Base-by-base conservation (phyloP, 2,888 invertebrate genomes). In the Dasypolia templi region DNA sequence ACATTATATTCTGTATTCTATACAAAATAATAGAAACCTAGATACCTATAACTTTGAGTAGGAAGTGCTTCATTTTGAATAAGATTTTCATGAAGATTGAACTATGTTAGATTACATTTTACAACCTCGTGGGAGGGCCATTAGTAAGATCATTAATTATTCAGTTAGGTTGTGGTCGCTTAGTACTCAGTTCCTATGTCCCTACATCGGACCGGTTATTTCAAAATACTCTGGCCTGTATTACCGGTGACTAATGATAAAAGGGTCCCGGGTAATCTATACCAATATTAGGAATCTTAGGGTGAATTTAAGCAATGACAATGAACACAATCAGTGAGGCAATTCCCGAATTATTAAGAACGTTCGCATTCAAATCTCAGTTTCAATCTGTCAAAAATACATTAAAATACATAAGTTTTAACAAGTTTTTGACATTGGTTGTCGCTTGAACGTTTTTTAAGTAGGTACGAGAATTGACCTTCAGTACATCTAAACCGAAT, bases 81-180 rank as follows among this genome's bases (percentile, higher is more conserved):
- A 39, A 55, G 68, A 53, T 19, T 61, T 53, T 42, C 61, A 68
- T 76, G 46, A 68, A 61, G 61, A 76, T 76, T 53, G 42, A 68
- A 61, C 29, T 11, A n/a, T 11, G 46, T 55, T 39, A 56, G 49
- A 62, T 56, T 49, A 75, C 53, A 75, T 75, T 76, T 76, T 76
- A 35, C 62, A 68, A 56, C 77, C 61, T 56, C 53, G 46, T 61
- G 61, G 46, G 29, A 55, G 46, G 26, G 5, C 46, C 68, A 75
- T 69, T 77, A 69, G 42, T 42, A 11, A 56, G 69, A 56, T 72
- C 53, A 55, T 76, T 77, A 44, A 77, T 44, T 62, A 76, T 76
- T 77, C 77, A 77, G 69, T n/a, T 42, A 22, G 62, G 42, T 42
- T 6, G 69, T 14, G 69, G 49, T 77, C 29, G 49, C 42, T 62